A percentile compares a stretch with the other conserved stretches of the same genome.
Conservation (phyloP, 1,140 invertebrate species). For the Brachionus plicatilis region DNA sequence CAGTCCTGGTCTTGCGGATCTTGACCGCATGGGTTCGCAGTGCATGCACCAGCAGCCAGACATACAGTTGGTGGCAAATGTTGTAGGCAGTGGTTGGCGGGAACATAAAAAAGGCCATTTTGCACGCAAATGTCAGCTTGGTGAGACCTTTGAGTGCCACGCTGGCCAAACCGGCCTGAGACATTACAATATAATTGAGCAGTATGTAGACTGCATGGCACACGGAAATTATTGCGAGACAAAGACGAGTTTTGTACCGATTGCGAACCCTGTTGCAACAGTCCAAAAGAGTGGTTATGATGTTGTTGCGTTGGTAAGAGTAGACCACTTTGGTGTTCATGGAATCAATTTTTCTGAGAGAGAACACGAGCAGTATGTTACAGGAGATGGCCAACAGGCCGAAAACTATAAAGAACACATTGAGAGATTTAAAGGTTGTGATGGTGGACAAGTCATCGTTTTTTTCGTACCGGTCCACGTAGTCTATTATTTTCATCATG, state of each 20-base stretch:
- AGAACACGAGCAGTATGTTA: background rate
- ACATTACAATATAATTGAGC: constrained; percentile 35
- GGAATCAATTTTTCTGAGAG: background rate
- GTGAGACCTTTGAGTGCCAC: constrained; percentile 23
- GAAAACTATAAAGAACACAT: background rate
- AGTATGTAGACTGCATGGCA: constrained; percentile 11
- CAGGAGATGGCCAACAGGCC: background rate
- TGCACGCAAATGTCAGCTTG: background rate
- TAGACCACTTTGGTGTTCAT: background rate
- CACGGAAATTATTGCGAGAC: constrained; percentile 5
- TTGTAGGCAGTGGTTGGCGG: constrained; percentile 29
- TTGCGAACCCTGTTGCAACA: background rate
- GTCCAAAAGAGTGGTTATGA: background rate
- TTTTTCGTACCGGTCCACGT: constrained; percentile 31
- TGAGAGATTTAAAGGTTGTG: background rate
- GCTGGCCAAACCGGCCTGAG: constrained; percentile 27
- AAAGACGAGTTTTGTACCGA: background rate
- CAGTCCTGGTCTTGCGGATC: background rate
- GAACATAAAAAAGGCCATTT: constrained; percentile 34
- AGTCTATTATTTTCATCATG: constrained; percentile 36
- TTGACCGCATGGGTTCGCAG: background rate
- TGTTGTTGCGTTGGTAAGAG: background rate
- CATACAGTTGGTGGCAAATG: background rate
- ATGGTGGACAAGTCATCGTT: constrained; percentile 30
- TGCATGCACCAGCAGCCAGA: background rate